Evolutionary conservation across 2,888 invertebrate genomes (phyloP).

Genomic region (Laspeyria flexula): DNA sequence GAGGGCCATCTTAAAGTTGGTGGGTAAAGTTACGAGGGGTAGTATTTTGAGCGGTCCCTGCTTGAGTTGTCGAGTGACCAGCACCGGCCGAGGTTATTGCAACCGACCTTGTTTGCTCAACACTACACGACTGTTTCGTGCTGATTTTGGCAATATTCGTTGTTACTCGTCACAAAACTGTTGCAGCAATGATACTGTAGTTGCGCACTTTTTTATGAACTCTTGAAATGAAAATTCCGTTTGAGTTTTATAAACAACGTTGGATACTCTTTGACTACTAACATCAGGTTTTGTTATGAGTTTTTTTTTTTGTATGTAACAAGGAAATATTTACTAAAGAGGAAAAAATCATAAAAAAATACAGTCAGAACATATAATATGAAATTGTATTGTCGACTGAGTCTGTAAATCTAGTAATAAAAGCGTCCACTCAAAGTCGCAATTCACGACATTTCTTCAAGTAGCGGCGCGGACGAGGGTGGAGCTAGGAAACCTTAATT

Average conservation of each 20-base stretch:
- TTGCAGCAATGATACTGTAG: slow-evolving; percentile 21
- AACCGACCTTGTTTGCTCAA: slow-evolving; percentile 71
- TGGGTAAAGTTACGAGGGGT: slow-evolving; percentile 54
- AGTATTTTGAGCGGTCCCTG: slow-evolving; percentile 68
- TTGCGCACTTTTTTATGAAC: slow-evolving; percentile 28
- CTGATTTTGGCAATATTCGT: slow-evolving; percentile 73
- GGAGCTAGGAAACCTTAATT: slow-evolving; percentile 48
- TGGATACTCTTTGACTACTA: not conserved
- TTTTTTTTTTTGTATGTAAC: not conserved
- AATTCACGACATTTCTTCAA: slow-evolving; percentile 58
- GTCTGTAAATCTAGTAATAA: slow-evolving; percentile 63
- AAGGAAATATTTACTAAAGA: too few species aligned
- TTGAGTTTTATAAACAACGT: slow-evolving; percentile 8
- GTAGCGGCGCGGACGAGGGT: slow-evolving; percentile 44
- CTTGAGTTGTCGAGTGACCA: slow-evolving; percentile 70
- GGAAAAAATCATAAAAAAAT: slow-evolving; percentile 30
- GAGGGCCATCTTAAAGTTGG: slow-evolving; percentile 71
- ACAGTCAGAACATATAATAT: slow-evolving; percentile 34
- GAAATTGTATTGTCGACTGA: slow-evolving; percentile 46
- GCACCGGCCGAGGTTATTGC: slow-evolving; percentile 67
- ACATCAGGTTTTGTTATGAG: not conserved
- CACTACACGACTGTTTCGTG: slow-evolving; percentile 72
- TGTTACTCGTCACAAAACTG: slow-evolving; percentile 39
- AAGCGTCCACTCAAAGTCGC: slow-evolving; percentile 60
- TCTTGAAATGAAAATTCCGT: slow-evolving; percentile 29